Evolutionary conservation across 2,113 vertebrate genomes (phyloP), one percentile per base, ranked within the genome.

Genomic region (Elanus axillaris): DNA sequence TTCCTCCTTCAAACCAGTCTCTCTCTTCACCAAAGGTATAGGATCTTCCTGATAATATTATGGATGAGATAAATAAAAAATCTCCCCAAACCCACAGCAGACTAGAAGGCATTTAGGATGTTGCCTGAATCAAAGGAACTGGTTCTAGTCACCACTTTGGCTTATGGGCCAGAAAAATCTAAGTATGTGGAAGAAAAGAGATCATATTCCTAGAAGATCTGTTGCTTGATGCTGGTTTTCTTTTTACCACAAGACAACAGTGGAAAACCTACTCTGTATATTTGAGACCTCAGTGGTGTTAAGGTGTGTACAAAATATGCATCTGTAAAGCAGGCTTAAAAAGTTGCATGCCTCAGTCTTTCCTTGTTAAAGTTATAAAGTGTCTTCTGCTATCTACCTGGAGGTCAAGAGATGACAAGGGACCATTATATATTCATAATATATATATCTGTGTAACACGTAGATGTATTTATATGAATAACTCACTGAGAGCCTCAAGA

Each of bases 1-100:
- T 93, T 90, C 40, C 13, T 96, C 15, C 52, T 96, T 87, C 86
- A 94, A 88, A 80, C 38, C 27, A 84, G 43, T 40, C 47, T 94
- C 29, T 95, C 40, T 60, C 56, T 74, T 80, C 43, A 81, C 82
- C 58, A 88, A 79, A 94, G 93, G 22, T 85, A 80, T 27, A 79
- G 45, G 29, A 85, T 73, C n/a, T 79, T 94, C 52, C 36, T 83
- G 68, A 84, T 56, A 74, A 85, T 63, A 73, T 36, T 87, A 68
- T 55, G 40, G 38, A 50, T 69, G 47, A 84, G 52, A 62, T 43
- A 43, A 90, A 93, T 40, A 58, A 69, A 63, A 58, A 21, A 2
- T 22, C 15, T 86, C 18, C 29, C 26, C 48, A 75, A 88, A 76
- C 8, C 23, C 42, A 42, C 31, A 56, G 34, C 34, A 84, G 34